Base-by-base conservation (phyloP, 2,797 vertebrate genomes). In the Xenentodon cancila region DNA sequence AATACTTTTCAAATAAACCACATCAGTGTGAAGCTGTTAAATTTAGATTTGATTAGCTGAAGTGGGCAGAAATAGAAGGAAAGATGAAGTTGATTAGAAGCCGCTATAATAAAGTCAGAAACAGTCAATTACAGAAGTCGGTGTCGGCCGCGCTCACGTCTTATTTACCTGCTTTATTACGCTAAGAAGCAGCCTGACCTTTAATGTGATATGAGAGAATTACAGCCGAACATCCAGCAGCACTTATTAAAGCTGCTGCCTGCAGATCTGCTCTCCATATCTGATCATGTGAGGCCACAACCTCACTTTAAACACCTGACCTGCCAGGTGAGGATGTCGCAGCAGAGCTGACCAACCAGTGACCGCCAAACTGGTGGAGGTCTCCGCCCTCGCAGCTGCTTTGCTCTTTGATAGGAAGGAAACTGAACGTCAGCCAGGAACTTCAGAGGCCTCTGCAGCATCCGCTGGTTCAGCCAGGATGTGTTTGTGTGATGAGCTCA, bases 151-250 rank as follows among this genome's bases (percentile, higher is more conserved):
- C 79, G 88, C 86, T 86, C 44, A 67, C 68, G 81, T 72, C 83
- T 91, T 92, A 92, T 94, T 94, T 91, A 93, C 90, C 77, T 79
- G 75, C 88, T 87, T 91, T 92, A 93, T 93, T 93, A 91, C 81
- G 81, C 77, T 84, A 89, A 75, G 88, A 90, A 84, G 86, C 87
- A 76, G 85, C 75, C 86, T 93, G 93, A 94, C 93, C 92, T 93
- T 94, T 93, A 91, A 90, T 84, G 81, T 89, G 69, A 92, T 86
- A 92, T 90, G 88, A 88, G 88, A 91, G 88, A 89, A 89, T 90
- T 86, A 90, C 85, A 88, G 59, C 75, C 67, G 64, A 90, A 88
- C 87, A 89, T 64, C 76, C 82, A 75, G 80, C 61, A 22, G 27
- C 70, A 85, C 80, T 93, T 91, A 93, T 91, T 92, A 92, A 92